A percentile compares a stretch with the other conserved stretches of the same genome.
Conservation (phyloP, 2,797 vertebrate genomes). For the Limosa lapponica region DNA sequence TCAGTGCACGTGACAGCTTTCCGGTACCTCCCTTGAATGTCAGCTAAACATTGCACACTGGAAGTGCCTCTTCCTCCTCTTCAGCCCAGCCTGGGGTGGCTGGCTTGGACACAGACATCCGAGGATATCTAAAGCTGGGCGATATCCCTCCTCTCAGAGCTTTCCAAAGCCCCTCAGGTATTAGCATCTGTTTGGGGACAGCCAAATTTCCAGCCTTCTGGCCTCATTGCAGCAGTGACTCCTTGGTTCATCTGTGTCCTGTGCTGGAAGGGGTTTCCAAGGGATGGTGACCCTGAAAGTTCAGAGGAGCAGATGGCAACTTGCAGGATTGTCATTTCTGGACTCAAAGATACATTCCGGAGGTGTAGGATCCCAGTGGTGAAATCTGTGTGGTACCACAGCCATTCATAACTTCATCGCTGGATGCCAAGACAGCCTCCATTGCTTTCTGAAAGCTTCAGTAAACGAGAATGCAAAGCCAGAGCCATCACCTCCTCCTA, state of each 20-base stretch:
- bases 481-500: neutral
- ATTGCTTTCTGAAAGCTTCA: conserved; percentile 64
- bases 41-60: neutral
- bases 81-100: neutral
- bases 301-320: neutral
- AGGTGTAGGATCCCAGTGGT: neutral
- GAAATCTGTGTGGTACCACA: conserved; percentile 21
- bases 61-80: neutral
- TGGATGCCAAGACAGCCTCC: conserved; percentile 1
- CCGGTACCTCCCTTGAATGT: rapidly evolving
- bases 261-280: neutral
- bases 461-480: conserved; percentile 57
- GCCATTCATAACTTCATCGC: conserved; percentile 1
- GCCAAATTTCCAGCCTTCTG: neutral
- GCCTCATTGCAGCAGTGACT: rapidly evolving
- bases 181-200: neutral
- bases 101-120: neutral
- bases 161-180: neutral
- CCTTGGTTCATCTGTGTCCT: neutral
- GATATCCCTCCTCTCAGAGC: neutral
- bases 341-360: neutral
- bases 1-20: neutral
- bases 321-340: neutral
- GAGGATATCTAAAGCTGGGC: neutral
- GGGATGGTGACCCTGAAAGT: neutral